Conservation (phyloP, 2,888 invertebrate species). For the Drosophila kanekoi region DNA sequence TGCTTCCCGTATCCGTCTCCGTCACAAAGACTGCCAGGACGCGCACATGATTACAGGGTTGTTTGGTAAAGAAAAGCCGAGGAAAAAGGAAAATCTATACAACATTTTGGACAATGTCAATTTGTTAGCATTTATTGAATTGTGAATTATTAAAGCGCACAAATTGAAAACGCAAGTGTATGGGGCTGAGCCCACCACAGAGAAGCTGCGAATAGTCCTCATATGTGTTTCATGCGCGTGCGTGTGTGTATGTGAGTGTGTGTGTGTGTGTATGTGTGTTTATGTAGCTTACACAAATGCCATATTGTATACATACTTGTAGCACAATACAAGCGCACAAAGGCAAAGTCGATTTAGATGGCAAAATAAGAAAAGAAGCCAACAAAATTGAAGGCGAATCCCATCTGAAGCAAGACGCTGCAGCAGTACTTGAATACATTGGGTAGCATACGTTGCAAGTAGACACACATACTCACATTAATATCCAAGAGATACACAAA, state of each 20-base stretch:
- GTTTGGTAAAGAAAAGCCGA: conserved; percentile 36
- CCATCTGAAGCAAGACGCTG: conserved; percentile 10
- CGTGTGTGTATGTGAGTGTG: conserved; percentile 14
- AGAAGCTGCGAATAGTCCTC: conserved; percentile 7
- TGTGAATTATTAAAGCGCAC: conserved; percentile 82
- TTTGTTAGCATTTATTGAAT: conserved; percentile 83
- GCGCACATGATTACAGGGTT: conserved; percentile 65
- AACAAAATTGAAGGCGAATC: conserved; percentile 56
- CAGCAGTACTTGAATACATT: conserved; percentile 8
- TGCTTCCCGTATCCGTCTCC: not conserved
- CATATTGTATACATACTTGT: conserved; percentile 52
- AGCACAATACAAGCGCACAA: conserved; percentile 46
- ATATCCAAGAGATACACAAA: not conserved
- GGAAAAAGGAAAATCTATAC: conserved; percentile 58
- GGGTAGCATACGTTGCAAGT: conserved; percentile 14
- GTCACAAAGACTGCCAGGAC: conserved; percentile 23
- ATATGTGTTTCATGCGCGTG: conserved; percentile 18
- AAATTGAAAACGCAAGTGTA: conserved; percentile 76
- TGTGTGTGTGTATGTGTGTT: conserved; percentile 14
- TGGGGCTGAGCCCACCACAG: not conserved
- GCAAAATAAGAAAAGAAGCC: conserved; percentile 70
- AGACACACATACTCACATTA: conserved; percentile 14
- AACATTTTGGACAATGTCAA: conserved; percentile 79
- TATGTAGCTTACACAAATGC: conserved; percentile 60
- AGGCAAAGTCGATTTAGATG: conserved; percentile 77